Conservation (phyloP, 1,140 invertebrate species). For the Nymphalis io region DNA sequence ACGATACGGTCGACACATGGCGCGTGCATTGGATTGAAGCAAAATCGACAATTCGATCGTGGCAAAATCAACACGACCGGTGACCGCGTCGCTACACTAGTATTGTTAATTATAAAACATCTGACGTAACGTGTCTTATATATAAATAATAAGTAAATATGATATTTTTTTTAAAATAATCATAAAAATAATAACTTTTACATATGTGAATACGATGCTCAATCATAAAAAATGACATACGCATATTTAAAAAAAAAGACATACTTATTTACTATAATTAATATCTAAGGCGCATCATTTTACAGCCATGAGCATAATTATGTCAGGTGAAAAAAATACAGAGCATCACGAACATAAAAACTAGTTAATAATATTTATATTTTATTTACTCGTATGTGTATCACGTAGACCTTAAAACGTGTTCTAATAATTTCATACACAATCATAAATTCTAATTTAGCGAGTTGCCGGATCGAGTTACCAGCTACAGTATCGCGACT, state of each 20-base stretch:
- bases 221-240: too few species aligned
- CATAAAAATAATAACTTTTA: too few species aligned
- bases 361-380: too few species aligned
- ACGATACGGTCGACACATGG: constrained; percentile 63
- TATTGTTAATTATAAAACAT: constrained; percentile 14
- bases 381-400: constrained; percentile 7
- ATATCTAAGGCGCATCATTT: too few species aligned
- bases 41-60: constrained; percentile 67
- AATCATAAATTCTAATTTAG: constrained; percentile 81
- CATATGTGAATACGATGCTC: too few species aligned
- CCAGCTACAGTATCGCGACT: constrained; percentile 67
- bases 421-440: constrained; percentile 77
- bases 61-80: constrained; percentile 55
- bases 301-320: too few species aligned
- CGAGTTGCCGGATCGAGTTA: constrained; percentile 72
- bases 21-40: constrained; percentile 63
- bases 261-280: too few species aligned
- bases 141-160: background rate
- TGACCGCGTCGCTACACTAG: constrained; percentile 12
- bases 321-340: too few species aligned
- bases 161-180: background rate
- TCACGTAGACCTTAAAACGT: constrained; percentile 63
- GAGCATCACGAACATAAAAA: too few species aligned
- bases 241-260: too few species aligned
- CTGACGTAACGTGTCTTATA: constrained; percentile 2